Base-by-base conservation (phyloP, 92 coral and sea anemone species). In the Pocillopora grandis region DNA sequence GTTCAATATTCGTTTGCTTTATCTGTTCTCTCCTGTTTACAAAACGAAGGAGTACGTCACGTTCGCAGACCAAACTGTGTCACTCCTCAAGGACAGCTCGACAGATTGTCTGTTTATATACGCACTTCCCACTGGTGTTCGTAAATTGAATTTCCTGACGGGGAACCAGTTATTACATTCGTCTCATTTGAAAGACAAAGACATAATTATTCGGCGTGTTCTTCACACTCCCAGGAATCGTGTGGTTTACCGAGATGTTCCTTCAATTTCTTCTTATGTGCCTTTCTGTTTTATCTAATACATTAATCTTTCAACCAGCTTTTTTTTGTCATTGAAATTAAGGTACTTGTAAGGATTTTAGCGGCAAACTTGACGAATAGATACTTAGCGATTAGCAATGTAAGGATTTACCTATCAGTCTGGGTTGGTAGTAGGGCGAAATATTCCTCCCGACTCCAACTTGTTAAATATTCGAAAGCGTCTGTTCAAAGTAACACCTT, bases 61-160 rank as follows among this genome's bases (percentile, higher is more conserved):
- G 56, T 36, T 48, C 33, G 16, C 57, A 5, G 27, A 60, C 59
- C 76, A 80, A 72, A 21, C 21, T 72, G 79, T 82, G 49, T 42
- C 58, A 48, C 18, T 27, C 48, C 33, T 80, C 27, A 36, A 72
- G 79, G 37, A 72, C 72, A 82, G 55, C 62, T 59, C 66, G 78
- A 42, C 71, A 37, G 71, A 17, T 61, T 71, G 86, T 59, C 79
- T 42, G 62, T 72, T 72, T 18, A 65, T 62, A 36, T 58, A 27
- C 60, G 19, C 35, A 48, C 13, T 35, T 71, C 35, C 63, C 57
- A 42, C 69, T 62, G 66, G 12, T 33, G 60, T 35, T 56, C 21
- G 52, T 42, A 70, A 71, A 81, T 70, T 81, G 77, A 70, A 81
- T 36, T 70, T 59, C 85, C 77, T 58, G 85, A 19, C 57, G 59